Percentiles rank a stretch among this genome's conserved stretches.
Conservation (phyloP, 2,797 vertebrate species). For the Sebastes oblongus region DNA sequence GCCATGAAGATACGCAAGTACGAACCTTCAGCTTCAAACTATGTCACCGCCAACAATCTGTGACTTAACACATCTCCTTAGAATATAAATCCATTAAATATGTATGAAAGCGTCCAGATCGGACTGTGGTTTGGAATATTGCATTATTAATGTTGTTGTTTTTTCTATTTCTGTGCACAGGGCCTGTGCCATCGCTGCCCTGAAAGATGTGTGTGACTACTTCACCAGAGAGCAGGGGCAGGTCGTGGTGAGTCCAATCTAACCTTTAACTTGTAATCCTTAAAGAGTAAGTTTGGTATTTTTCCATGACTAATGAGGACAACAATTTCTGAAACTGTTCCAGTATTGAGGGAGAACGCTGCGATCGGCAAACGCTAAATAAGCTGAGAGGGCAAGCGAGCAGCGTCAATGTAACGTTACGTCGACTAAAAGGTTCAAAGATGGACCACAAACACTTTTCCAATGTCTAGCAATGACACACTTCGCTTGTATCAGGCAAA, state of each 20-base stretch:
- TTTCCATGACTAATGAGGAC: too few relatives aligned
- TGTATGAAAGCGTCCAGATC: neutral
- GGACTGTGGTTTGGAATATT: neutral
- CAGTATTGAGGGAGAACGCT: too few relatives aligned
- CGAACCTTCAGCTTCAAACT: neutral
- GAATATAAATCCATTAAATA: neutral
- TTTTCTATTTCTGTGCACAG: constrained; percentile 62
- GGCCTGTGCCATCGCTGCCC: constrained; percentile 86
- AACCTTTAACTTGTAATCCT: neutral
- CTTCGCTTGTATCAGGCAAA: too few relatives aligned
- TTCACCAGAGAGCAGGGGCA: constrained; percentile 85
- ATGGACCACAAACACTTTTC: too few relatives aligned
- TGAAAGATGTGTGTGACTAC: constrained; percentile 87
- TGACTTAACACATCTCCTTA: neutral
- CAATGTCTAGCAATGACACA: fast-evolving
- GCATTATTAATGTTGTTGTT: neutral
- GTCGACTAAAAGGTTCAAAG: too few relatives aligned
- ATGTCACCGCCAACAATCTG: neutral
- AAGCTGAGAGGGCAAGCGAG: too few relatives aligned
- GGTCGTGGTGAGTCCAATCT: constrained; percentile 83
- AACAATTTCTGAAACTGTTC: too few relatives aligned
- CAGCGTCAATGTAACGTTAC: fast-evolving
- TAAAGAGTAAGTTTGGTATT: too few relatives aligned
- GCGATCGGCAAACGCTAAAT: too few relatives aligned
- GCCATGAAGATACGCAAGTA: constrained; percentile 92